A percentile compares a stretch with the other conserved stretches of the same genome.
Evolutionary conservation across 2,888 invertebrate species (phyloP).

Genomic region (Chironomus riparius): DNA sequence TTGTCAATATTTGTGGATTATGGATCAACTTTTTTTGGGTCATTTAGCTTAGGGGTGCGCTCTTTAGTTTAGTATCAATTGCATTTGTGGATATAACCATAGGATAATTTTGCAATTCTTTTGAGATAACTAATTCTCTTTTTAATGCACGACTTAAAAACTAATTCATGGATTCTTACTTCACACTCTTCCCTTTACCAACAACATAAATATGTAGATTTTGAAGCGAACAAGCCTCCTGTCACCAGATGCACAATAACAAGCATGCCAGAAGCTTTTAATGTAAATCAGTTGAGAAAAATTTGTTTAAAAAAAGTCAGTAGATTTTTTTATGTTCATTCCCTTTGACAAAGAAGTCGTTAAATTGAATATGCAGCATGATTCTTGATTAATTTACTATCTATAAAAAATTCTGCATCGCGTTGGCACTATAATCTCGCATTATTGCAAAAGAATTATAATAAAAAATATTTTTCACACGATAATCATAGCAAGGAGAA

Average conservation of each 20-base stretch:
- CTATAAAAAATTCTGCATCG: background rate
- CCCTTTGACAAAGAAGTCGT: background rate
- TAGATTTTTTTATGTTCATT: background rate
- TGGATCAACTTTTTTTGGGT: too few relatives aligned
- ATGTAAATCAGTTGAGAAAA: background rate
- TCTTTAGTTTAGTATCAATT: too few relatives aligned
- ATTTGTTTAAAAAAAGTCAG: background rate
- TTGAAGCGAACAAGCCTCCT: background rate
- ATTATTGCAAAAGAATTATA: background rate
- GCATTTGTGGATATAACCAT: too few relatives aligned
- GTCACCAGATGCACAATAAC: background rate
- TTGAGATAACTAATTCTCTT: too few relatives aligned
- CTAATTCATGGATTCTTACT: too few relatives aligned
- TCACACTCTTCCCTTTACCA: background rate
- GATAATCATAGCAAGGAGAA: background rate
- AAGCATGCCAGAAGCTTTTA: background rate
- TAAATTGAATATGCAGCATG: slow-evolving; percentile 3
- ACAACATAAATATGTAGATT: too few relatives aligned
- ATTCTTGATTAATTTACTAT: slow-evolving; percentile 6
- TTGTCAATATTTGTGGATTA: too few relatives aligned
- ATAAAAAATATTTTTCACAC: background rate
- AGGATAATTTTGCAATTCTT: too few relatives aligned
- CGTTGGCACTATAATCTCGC: background rate
- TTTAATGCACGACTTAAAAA: too few relatives aligned
- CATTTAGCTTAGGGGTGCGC: too few relatives aligned